A percentile compares a stretch with the other conserved stretches of the same genome.
These are phyloP conservation scores for Oligia latruncula DNA, from an alignment of 2,888 invertebrate genomes.

Conservation along the genomic window DNA sequence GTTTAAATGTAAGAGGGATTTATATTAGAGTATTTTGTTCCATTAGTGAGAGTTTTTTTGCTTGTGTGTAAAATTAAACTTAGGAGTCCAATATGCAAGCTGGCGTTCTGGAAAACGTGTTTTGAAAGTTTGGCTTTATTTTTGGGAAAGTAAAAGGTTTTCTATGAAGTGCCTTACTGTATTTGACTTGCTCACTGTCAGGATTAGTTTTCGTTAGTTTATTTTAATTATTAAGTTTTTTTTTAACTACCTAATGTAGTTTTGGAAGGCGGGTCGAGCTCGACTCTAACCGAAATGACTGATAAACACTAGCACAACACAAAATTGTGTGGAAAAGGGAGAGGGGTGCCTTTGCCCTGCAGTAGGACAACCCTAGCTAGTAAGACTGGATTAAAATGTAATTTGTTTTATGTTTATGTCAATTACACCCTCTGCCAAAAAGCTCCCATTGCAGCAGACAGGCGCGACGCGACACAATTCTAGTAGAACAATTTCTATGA, in stretches of 20 bases:
- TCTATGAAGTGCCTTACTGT: neutral
- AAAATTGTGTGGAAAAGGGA: neutral
- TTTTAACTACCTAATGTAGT: neutral
- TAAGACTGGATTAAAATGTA: neutral
- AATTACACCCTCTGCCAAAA: neutral
- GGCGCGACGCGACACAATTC: too few relatives aligned
- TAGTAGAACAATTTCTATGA: too few relatives aligned
- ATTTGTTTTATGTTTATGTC: neutral
- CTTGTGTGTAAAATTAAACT: conserved; percentile 16
- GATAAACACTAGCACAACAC: neutral
- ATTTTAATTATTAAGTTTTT: neutral
- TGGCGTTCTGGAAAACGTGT: neutral
- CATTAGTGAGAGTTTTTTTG: conserved; percentile 42
- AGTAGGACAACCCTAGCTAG: neutral
- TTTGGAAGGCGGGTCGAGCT: too few relatives aligned
- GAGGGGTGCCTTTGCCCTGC: neutral
- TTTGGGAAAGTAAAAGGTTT: neutral
- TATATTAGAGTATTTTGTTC: conserved; percentile 45
- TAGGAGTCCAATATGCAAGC: conserved; percentile 9
- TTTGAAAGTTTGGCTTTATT: neutral
- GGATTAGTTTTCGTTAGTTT: neutral
- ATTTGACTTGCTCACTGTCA: neutral
- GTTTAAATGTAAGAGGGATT: conserved; percentile 58
- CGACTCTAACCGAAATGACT: too few relatives aligned
- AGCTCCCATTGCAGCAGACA: too few relatives aligned